phyloP scores from a whole-genome alignment of 2,113 vertebrate species.

The Passer domesticus region DNA sequence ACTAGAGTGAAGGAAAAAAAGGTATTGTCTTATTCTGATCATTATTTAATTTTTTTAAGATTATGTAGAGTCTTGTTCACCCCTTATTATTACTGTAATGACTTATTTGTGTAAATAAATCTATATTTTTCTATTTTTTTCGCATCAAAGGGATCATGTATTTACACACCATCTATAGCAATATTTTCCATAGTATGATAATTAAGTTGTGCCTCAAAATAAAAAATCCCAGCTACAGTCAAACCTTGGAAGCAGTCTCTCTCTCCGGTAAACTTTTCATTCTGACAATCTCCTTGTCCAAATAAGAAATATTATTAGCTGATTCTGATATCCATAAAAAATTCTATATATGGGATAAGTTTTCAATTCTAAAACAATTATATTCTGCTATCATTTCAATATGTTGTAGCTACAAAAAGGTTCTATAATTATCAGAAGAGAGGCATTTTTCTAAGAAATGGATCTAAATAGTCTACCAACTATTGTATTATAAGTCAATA shows the following conservation, averaged over 20 bases:
- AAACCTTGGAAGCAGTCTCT: background rate
- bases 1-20: background rate
- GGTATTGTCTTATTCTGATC: rapidly evolving
- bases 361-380: background rate
- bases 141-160: background rate
- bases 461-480: background rate
- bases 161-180: background rate
- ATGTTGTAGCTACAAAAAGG: background rate
- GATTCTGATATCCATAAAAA: background rate
- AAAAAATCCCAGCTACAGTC: background rate
- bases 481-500: background rate
- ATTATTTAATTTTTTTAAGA: background rate
- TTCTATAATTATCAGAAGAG: background rate
- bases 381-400: background rate
- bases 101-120: background rate
- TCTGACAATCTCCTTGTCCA: background rate
- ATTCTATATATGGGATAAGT: background rate
- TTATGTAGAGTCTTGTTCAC: background rate
- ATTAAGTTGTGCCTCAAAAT: background rate
- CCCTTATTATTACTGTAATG: background rate
- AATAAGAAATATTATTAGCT: background rate
- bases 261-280: background rate
- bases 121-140: background rate
- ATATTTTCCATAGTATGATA: background rate
- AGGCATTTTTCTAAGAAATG: background rate